Conservation (phyloP, 1,140 invertebrate genomes). For the Camponotus vicinus region DNA sequence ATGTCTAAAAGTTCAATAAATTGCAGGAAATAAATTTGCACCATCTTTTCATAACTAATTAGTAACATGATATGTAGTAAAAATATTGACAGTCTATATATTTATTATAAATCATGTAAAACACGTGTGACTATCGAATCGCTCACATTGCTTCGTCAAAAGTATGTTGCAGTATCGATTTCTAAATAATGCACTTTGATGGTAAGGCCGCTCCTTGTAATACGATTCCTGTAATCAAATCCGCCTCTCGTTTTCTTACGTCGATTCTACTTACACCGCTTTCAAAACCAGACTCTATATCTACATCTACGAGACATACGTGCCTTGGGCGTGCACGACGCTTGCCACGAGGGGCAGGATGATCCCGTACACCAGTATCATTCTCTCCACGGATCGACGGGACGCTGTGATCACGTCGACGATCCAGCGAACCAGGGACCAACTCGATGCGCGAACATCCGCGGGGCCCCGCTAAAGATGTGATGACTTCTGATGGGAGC, state of each 20-base stretch:
- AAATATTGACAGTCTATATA: background rate
- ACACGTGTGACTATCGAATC: background rate
- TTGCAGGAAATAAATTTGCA: background rate
- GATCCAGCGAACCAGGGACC: conserved; percentile 62
- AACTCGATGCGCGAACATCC: conserved; percentile 56
- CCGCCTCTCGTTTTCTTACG: too few species aligned
- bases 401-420: conserved; percentile 77
- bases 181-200: background rate
- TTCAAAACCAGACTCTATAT: background rate
- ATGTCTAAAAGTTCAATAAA: background rate
- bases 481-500: conserved; percentile 11
- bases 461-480: conserved; percentile 5
- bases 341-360: conserved; percentile 78
- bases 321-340: conserved; percentile 77
- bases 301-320: conserved; percentile 46
- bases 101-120: background rate
- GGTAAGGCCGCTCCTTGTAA: background rate
- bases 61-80: background rate
- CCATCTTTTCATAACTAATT: background rate
- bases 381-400: conserved; percentile 69
- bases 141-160: background rate
- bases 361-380: conserved; percentile 78
- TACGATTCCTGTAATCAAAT: background rate
- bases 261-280: background rate
- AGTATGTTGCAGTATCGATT: background rate